phyloP scores from a whole-genome alignment of 2,113 vertebrate genomes.

The Catharus bicknelli region DNA sequence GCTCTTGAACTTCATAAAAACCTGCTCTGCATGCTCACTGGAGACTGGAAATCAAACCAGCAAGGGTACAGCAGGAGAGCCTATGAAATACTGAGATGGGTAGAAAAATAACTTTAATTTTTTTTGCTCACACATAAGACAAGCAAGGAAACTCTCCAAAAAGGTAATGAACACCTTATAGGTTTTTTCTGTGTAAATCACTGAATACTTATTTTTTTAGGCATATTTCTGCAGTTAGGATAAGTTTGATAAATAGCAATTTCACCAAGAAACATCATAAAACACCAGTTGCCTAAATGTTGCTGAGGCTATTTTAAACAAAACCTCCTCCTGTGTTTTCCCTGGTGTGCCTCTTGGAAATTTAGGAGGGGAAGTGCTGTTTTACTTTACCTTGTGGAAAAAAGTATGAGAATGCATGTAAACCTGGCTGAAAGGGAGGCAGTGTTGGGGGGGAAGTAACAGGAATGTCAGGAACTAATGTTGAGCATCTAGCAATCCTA shows the following conservation, averaged over 20 bases:
- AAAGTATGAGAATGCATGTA: neutral
- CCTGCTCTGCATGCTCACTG: neutral
- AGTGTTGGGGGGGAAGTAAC: neutral
- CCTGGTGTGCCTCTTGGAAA: neutral
- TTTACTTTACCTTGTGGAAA: neutral
- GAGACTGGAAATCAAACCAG: constrained; percentile 38
- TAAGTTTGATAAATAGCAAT: neutral
- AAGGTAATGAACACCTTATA: neutral
- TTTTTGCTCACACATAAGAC: neutral
- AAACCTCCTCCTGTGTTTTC: neutral
- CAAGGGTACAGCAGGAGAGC: neutral
- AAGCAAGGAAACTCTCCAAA: neutral
- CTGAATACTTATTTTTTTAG: neutral
- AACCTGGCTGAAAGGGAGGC: neutral
- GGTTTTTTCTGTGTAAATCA: neutral
- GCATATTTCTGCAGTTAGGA: neutral
- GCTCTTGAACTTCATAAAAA: neutral
- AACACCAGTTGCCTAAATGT: neutral
- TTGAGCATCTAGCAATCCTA: neutral
- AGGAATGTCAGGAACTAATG: neutral
- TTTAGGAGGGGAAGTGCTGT: neutral
- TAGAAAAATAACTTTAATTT: neutral
- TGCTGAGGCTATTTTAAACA: neutral
- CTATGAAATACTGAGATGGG: neutral
- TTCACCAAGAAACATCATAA: constrained; percentile 4